Conservation (phyloP, 2,113 vertebrate genomes). For the Numenius arquata region DNA sequence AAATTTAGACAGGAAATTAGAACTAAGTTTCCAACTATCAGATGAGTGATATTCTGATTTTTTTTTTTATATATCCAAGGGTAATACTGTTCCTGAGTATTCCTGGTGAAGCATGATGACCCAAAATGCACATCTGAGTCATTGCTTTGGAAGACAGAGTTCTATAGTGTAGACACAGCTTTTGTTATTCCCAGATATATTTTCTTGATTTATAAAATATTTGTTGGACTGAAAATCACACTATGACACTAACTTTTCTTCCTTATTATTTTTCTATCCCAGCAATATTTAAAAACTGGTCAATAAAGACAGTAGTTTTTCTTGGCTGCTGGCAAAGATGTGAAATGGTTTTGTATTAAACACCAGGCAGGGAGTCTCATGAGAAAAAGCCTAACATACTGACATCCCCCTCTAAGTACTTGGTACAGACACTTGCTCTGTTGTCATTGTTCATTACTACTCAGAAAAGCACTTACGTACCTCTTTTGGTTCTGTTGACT, state of each 20-base stretch:
- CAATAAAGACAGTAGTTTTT: not conserved
- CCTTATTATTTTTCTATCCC: not conserved
- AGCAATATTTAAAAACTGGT: not conserved
- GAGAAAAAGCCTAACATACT: not conserved
- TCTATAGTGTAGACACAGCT: not conserved
- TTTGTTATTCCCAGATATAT: not conserved
- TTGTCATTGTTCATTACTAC: not conserved
- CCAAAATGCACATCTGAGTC: not conserved
- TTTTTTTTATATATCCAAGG: not conserved
- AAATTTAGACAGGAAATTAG: not conserved
- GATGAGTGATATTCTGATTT: not conserved
- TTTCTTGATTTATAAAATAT: not conserved
- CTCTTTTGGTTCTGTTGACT: not conserved
- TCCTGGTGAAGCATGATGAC: rapidly evolving
- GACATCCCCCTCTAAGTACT: not conserved
- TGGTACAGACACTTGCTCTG: not conserved
- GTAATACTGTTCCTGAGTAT: not conserved
- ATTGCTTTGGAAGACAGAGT: not conserved
- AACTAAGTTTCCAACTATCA: not conserved
- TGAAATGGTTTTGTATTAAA: not conserved
- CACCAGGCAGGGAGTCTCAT: not conserved
- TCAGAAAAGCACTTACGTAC: not conserved
- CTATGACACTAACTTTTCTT: not conserved
- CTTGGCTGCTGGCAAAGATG: not conserved
- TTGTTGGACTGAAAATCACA: not conserved